Evolutionary conservation across 2,113 vertebrate species (phyloP).

Genomic region (Ciconia stormi): DNA sequence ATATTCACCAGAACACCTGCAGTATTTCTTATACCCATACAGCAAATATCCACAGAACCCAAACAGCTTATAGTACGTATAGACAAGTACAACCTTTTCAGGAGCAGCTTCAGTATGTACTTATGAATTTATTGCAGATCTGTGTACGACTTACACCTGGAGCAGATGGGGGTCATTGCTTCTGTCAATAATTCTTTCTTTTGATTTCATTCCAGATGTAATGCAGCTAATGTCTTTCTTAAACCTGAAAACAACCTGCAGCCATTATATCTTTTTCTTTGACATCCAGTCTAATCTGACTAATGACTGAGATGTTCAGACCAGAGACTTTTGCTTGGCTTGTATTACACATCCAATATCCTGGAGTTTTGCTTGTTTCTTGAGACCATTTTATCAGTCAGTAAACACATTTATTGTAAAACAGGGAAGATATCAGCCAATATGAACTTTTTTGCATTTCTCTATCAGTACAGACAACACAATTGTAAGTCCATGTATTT

Average conservation of each 20-base stretch:
- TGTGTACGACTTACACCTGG: neutral
- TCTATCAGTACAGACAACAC: constrained; percentile 1
- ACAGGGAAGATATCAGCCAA: constrained; percentile 29
- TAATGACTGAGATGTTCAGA: constrained; percentile 29
- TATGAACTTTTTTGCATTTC: constrained; percentile 14
- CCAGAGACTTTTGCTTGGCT: neutral
- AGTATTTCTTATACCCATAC: neutral
- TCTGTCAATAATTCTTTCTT: neutral
- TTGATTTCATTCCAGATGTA: neutral
- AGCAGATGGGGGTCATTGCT: neutral
- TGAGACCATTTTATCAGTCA: constrained; percentile 32
- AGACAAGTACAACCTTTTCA: neutral
- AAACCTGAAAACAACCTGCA: neutral
- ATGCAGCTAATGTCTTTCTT: neutral
- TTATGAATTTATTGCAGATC: neutral
- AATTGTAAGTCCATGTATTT: constrained; percentile 37
- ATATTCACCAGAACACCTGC: neutral
- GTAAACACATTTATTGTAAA: constrained; percentile 50
- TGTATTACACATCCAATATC: neutral
- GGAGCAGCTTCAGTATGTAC: neutral
- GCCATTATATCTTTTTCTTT: neutral
- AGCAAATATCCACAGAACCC: neutral
- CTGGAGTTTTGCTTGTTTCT: neutral
- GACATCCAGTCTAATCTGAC: neutral
- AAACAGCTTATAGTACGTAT: neutral